Percentiles rank a stretch among this genome's conserved stretches.
phyloP scores from a whole-genome alignment of 2,797 vertebrate genomes.

The Rhynchonycteris naso region DNA sequence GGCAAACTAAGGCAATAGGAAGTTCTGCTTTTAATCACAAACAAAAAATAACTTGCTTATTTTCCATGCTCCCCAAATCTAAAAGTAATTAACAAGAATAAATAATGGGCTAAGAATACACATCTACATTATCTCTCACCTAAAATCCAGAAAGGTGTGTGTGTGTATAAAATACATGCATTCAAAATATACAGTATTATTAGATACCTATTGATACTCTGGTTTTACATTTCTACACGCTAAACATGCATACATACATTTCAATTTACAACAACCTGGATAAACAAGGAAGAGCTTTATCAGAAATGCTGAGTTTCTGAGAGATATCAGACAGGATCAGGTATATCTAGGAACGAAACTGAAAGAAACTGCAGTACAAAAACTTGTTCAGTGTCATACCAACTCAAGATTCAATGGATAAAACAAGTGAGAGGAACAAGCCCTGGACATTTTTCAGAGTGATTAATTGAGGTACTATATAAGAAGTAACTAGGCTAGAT shows the following conservation, averaged over 20 bases:
- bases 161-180: not conserved
- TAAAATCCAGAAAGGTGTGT: not conserved
- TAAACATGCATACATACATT: not conserved
- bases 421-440: not conserved
- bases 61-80: not conserved
- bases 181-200: not conserved
- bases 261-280: not conserved
- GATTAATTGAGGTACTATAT: not conserved
- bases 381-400: not conserved
- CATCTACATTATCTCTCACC: not conserved
- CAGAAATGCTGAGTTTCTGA: not conserved
- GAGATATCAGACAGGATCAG: not conserved
- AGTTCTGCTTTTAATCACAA: not conserved
- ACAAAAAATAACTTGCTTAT: not conserved
- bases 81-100: not conserved
- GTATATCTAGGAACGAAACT: not conserved
- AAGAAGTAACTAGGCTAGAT: not conserved
- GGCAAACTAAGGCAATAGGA: not conserved
- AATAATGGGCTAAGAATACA: not conserved
- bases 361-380: not conserved
- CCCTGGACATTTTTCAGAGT: not conserved
- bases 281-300: not conserved
- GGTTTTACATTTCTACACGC: not conserved
- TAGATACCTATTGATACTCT: not conserved
- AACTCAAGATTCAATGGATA: not conserved